Conservation (phyloP, 2,888 invertebrate species). For the Candidula unifasciata region DNA sequence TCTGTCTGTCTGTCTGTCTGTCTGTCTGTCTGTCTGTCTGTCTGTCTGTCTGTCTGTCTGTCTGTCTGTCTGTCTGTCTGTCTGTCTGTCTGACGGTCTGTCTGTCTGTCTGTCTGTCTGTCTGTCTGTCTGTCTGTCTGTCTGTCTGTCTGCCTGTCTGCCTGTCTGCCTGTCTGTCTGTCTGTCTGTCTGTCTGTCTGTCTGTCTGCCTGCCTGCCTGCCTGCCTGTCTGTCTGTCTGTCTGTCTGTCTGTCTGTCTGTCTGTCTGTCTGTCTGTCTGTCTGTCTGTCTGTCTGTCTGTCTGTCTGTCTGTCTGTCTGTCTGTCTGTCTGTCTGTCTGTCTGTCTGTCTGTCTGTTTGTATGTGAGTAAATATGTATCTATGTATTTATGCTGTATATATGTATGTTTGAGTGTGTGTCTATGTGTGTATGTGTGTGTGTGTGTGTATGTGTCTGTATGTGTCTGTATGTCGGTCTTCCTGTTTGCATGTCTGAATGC, state of each 20-base stretch:
- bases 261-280: conserved; percentile 27
- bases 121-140: conserved; percentile 40
- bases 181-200: conserved; percentile 31
- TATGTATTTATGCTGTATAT: background rate
- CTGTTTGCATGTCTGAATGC: no score
- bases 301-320: conserved; percentile 37
- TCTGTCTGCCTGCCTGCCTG: conserved; percentile 25
- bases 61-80: conserved; percentile 41
- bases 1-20: background rate
- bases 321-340: conserved; percentile 32
- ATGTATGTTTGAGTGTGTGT: no score
- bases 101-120: conserved; percentile 39
- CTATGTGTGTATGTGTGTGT: no score
- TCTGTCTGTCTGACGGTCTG: conserved; percentile 18
- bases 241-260: conserved; percentile 11
- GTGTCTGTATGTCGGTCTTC: no score
- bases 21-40: conserved; percentile 33
- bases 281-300: conserved; percentile 19
- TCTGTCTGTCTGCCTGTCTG: conserved; percentile 32
- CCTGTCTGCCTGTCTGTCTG: conserved; percentile 37
- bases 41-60: conserved; percentile 41
- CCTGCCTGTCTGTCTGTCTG: conserved; percentile 37
- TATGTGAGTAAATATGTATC: conserved; percentile 35
- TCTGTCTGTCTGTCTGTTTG: conserved; percentile 39
- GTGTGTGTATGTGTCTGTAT: no score